Evolutionary conservation across 2,888 invertebrate genomes (phyloP), one percentile per base, ranked within the genome.

Genomic region (Trachelus troglodyta): DNA sequence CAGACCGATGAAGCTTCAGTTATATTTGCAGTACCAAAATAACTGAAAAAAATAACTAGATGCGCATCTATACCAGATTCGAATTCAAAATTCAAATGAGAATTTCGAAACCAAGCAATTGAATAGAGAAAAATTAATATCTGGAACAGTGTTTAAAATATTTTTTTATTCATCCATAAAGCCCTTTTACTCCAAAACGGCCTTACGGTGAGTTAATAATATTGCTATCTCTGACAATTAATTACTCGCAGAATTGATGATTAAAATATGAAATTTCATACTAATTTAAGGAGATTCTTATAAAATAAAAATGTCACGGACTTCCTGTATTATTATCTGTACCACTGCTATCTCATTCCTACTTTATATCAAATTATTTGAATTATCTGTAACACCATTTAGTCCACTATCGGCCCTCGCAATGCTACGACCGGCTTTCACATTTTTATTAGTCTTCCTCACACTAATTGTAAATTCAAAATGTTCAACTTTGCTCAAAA

Each of bases 401-500:
- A 71, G n/a, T 71, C 12, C 71, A 34, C 31, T 34, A 31, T 33
- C 34, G 31, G 71, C 31, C 1, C 34, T 71, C 71, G 31, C 71
- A 71, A 71, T 34, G 71, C 12, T 31, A 12, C 31, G 71, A 56
- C 56, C 2, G 9, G 23, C 23, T 56, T 23, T 23, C 56, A 56
- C 23, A 56, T 9, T 56, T 56, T 23, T 9, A 71, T 31, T 71
- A 71, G 34, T 31, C 71, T 71, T 15, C 71, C 11, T 71, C 2
- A 12, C 15, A 71, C 71, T 37, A 35, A 35, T 74, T 15, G 71
- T 35, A 15, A 37, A 71, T 1, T 76, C 77, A 31, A 37, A 80
- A 73, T 71, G 77, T 80, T 75, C 82, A 31, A 83, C 30, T 33
- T 31, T 71, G 31, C 34, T 71, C 12, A 71, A 30, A 73, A 81